Evolutionary conservation across 2,797 vertebrate genomes (phyloP), one percentile per base, ranked within the genome.

Genomic region (Denticeps clupeoides): DNA sequence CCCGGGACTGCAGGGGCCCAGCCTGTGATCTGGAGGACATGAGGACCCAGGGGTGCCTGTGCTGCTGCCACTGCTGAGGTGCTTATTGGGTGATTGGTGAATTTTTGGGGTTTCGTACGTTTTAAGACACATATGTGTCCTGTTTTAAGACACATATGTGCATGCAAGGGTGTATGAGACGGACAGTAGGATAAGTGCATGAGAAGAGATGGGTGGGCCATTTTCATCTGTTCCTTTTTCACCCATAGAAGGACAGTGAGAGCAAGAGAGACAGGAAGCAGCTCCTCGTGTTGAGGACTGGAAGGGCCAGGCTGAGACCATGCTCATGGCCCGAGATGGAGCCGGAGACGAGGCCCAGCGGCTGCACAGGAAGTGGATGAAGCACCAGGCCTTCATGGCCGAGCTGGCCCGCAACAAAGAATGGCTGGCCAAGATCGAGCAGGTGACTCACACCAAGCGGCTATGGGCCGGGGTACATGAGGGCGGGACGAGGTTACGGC

Each of bases 331-430:
- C 24, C 90, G 90, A 68, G 92, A 96, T 43, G 85, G 89, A 56
- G 92, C 91, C 56, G 89, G 91, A n/a, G 92, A 94, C 2, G 93
- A 92, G 69, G 86, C 90, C 42, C 86, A 89, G 56, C 89, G 91
- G 82, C 85, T 96, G 48, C 93, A 94, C 82, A 88, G 87, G 70
- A 95, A 95, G 75, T 97, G 93, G 93, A 89, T 96, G 77, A 96
- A 96, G 74, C 93, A 96, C 75, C 90, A 95, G 76, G 91, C 92
- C 37, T 97, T 96, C 69, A 91, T 90, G 70, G 89, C 91, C 0
- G 92, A 94, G 70, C 80, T 96, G 62, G 92, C 89, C 0, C 89
- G 89, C 73, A 95, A 94, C 77, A 92, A 89, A 46, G 90, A 90
- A 77, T 96, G 92, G 91, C 74, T 95, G 71, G 88, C 90, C 75